These are phyloP conservation scores for Kryptolebias ocellatus DNA, from an alignment of 2,797 vertebrate species.

Conservation along the genomic window DNA sequence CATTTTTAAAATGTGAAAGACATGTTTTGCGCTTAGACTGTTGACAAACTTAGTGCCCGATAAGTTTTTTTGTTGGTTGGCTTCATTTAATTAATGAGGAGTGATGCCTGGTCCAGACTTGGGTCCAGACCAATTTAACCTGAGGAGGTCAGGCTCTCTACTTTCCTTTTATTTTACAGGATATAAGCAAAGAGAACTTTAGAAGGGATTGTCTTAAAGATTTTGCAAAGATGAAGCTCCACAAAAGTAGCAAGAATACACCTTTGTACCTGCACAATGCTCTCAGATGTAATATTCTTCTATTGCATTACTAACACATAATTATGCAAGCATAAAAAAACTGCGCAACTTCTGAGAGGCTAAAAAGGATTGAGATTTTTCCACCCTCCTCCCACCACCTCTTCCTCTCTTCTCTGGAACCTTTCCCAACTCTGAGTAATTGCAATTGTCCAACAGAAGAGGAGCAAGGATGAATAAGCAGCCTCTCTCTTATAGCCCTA, in stretches of 20 bases:
- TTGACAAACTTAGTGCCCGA: not conserved
- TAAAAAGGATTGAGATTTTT: constrained; percentile 54
- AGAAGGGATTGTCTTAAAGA: not conserved
- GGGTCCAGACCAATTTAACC: not conserved
- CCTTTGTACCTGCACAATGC: not conserved
- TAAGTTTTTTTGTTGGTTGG: not conserved
- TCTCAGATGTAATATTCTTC: constrained; percentile 2
- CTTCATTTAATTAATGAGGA: not conserved
- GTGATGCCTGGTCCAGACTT: not conserved
- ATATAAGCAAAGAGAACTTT: not conserved
- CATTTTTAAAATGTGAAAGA: too few relatives aligned
- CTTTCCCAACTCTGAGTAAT: constrained; percentile 62
- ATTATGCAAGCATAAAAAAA: constrained; percentile 28
- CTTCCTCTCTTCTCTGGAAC: constrained; percentile 56
- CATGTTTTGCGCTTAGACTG: too few relatives aligned
- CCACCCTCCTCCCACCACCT: constrained; percentile 21
- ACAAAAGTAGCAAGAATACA: not conserved
- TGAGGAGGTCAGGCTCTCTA: not conserved
- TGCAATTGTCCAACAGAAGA: constrained; percentile 57
- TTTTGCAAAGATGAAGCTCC: not conserved
- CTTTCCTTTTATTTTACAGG: not conserved
- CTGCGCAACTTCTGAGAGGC: constrained; percentile 49
- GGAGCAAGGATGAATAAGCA: constrained; percentile 44
- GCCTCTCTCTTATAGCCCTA: not conserved
- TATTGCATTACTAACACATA: constrained; percentile 10